Evolutionary conservation across 2,113 vertebrate genomes (phyloP), one percentile per base, ranked within the genome.

Genomic region (Gavia stellata): DNA sequence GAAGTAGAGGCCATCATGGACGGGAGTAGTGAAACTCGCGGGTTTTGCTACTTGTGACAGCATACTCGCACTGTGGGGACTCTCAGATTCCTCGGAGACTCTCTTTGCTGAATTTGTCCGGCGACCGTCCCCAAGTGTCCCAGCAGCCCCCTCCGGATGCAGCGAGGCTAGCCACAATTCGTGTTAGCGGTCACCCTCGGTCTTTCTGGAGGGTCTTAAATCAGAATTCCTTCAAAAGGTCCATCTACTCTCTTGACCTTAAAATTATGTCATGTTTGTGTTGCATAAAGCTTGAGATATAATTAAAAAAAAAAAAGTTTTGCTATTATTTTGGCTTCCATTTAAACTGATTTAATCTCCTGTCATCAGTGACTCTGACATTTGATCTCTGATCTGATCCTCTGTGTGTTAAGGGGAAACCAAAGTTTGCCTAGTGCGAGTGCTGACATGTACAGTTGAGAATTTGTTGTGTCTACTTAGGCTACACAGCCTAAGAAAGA

Each of bases 401-500:
- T 82, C 78, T 91, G 71, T 45, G 36, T 94, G 63, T 90, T 77
- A 58, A 72, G 0, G 9, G 67, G 70, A 89, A 94, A 91, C 58
- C 40, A 45, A 83, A 80, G 80, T 81, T 79, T 0, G 2, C 63
- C 1, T 20, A n/a, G 71, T 16, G 62, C 1, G 0, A 92, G 73
- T 47, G 81, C 84, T 94, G 95, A 91, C 95, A 96, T 94, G 94
- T 95, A 81, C 91, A 93, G 84, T 71, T 36, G 49, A 81, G 89
- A 86, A 85, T 95, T 94, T 92, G 73, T 87, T 94, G 66, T 93
- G 85, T 92, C 92, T 96, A 3, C 63, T 31, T 68, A n/a, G n/a
- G n/a, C n/a, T n/a, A 36, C 34, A 25, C 31, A 72, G 87, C 52
- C 80, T 29, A 50, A 81, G 91, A 58, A 81, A 78, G 59, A 83